phyloP scores from a whole-genome alignment of 2,888 invertebrate genomes.

The Ornithoptera priamus region DNA sequence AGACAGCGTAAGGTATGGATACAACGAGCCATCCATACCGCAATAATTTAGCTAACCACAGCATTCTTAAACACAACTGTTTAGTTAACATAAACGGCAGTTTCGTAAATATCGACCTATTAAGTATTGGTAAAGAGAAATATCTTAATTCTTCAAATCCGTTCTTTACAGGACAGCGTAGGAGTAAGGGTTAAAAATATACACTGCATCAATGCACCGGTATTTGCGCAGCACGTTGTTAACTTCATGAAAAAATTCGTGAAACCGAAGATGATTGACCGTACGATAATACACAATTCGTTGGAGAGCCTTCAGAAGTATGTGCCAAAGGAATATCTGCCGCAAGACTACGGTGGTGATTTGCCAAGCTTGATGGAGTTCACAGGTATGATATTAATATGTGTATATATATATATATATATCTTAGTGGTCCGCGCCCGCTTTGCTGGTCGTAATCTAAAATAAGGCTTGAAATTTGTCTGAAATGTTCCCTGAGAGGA shows the following conservation, averaged over 20 bases:
- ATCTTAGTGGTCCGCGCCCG: too few relatives aligned
- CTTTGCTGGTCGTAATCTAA: too few relatives aligned
- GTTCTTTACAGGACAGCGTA: conserved; percentile 68
- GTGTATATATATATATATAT: not conserved
- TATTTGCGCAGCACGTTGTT: conserved; percentile 51
- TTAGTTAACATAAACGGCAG: too few relatives aligned
- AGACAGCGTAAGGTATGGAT: too few relatives aligned
- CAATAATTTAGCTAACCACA: too few relatives aligned
- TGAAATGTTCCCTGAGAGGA: too few relatives aligned
- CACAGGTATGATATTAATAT: conserved; percentile 47
- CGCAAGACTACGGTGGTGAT: conserved; percentile 62
- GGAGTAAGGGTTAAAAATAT: conserved; percentile 61
- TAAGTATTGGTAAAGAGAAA: too few relatives aligned
- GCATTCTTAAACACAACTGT: too few relatives aligned
- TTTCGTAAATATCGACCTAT: too few relatives aligned
- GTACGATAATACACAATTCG: conserved; percentile 53
- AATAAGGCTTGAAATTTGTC: too few relatives aligned
- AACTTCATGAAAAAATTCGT: conserved; percentile 60
- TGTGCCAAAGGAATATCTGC: conserved; percentile 53
- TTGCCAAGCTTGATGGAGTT: conserved; percentile 52
- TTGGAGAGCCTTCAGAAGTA: conserved; percentile 52
- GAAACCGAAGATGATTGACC: conserved; percentile 62
- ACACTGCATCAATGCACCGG: conserved; percentile 66
- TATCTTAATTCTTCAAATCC: too few relatives aligned
- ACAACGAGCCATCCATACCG: too few relatives aligned